A percentile compares a stretch with the other conserved stretches of the same genome.
These are phyloP conservation scores for Watsonalla binaria DNA, from an alignment of 2,888 invertebrate genomes.

Conservation along the genomic window DNA sequence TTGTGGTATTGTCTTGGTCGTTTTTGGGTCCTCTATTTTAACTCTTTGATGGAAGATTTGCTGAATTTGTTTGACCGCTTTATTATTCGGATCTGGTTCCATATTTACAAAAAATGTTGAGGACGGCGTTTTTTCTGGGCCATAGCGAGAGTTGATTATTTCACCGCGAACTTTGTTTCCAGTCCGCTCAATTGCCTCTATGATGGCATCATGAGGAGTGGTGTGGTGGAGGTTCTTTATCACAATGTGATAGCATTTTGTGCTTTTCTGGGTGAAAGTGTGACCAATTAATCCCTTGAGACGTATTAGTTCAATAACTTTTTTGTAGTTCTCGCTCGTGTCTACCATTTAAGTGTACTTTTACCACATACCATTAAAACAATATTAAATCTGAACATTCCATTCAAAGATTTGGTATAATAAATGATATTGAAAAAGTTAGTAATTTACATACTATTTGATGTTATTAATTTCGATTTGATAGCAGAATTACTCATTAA, in stretches of 20 bases:
- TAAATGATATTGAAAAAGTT: neutral
- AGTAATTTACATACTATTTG: neutral
- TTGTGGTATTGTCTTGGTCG: constrained; percentile 10
- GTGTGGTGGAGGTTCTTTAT: neutral
- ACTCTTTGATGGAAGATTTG: constrained; percentile 12
- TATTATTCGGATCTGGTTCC: constrained; percentile 10
- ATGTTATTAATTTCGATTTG: too few species aligned
- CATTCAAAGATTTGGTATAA: too few species aligned
- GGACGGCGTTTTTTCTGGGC: constrained; percentile 4
- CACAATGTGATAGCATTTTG: neutral
- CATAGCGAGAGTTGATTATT: constrained; percentile 1
- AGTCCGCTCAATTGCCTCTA: neutral
- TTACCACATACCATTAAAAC: too few species aligned
- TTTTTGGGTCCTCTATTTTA: constrained; percentile 17
- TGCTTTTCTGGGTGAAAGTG: neutral
- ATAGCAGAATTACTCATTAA: neutral
- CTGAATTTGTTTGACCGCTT: constrained; percentile 9
- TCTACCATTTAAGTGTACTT: too few species aligned
- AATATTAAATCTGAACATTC: too few species aligned
- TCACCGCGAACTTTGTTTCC: neutral
- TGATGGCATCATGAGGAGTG: neutral
- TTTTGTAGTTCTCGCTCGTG: neutral
- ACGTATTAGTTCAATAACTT: neutral
- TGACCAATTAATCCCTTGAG: neutral
- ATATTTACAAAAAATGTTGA: constrained; percentile 16